These are phyloP conservation scores for Myanophis thanlyinensis DNA, from an alignment of 2,113 vertebrate species.

Conservation along the genomic window DNA sequence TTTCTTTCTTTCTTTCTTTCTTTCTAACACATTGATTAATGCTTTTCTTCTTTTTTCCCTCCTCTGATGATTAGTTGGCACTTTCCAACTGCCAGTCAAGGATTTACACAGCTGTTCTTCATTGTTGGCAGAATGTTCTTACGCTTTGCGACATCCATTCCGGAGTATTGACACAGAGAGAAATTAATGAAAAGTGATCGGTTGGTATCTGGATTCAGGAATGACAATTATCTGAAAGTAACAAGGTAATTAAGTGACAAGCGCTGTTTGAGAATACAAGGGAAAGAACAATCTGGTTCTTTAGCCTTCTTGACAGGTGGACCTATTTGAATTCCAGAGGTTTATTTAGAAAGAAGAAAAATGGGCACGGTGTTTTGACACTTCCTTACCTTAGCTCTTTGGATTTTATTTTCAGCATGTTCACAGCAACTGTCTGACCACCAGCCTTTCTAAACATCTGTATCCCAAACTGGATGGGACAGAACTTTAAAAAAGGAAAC, in stretches of 20 bases:
- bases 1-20: too few species aligned
- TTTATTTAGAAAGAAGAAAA: constrained; percentile 3
- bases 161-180: constrained; percentile 4
- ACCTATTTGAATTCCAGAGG: neutral
- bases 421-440: neutral
- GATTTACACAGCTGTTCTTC: constrained; percentile 4
- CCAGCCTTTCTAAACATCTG: neutral
- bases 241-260: constrained; percentile 36
- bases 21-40: constrained; percentile 32
- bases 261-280: constrained; percentile 9
- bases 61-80: neutral
- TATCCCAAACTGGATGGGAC: neutral
- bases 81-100: constrained; percentile 19
- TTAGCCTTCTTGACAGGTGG: constrained; percentile 26
- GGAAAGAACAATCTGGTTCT: constrained; percentile 19
- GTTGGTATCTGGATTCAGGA: constrained; percentile 6
- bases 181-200: constrained; percentile 32
- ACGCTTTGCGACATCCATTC: constrained; percentile 31
- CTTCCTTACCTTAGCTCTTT: neutral
- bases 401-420: neutral
- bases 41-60: neutral
- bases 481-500: neutral
- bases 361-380: neutral
- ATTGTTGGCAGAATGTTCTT: constrained; percentile 31
- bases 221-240: constrained; percentile 38